These are phyloP conservation scores for Sinocyclocheilus anophthalmus DNA, from an alignment of 2,113 vertebrate genomes.

Conservation along the genomic window DNA sequence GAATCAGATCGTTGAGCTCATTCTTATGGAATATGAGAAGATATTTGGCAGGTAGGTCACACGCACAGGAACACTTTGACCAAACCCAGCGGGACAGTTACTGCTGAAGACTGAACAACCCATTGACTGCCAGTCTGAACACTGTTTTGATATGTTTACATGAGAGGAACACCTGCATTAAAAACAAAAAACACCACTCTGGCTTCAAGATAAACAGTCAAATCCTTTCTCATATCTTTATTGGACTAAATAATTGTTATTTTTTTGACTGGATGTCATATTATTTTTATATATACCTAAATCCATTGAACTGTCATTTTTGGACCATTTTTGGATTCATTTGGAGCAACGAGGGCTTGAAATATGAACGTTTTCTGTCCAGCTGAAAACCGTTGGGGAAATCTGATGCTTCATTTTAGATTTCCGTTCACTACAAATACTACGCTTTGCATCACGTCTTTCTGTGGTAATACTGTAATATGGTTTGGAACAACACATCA, in stretches of 20 bases:
- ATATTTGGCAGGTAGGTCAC: slow-evolving; percentile 82
- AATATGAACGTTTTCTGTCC: not conserved
- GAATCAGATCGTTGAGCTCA: slow-evolving; percentile 97
- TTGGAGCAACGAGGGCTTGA: not conserved
- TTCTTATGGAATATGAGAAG: slow-evolving; percentile 86
- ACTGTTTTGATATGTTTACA: slow-evolving; percentile 13
- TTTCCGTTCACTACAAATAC: slow-evolving; percentile 9
- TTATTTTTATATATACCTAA: not conserved
- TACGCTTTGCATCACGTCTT: not conserved
- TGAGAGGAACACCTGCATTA: not conserved
- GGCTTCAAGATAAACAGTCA: not conserved
- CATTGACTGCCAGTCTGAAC: slow-evolving; percentile 9
- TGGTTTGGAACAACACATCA: not conserved
- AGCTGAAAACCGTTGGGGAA: not conserved
- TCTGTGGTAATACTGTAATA: not conserved
- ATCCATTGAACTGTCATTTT: slow-evolving; percentile 1
- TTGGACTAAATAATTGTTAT: not conserved
- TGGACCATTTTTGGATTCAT: not conserved
- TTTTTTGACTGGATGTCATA: not conserved
- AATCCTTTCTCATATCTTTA: not conserved
- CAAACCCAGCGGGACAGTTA: slow-evolving; percentile 5
- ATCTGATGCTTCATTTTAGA: not conserved
- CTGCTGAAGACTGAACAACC: not conserved
- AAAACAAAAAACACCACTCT: not conserved
- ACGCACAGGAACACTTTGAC: slow-evolving; percentile 19